Conservation (phyloP, 2,797 vertebrate species). For the Semaprochilodus insignis region DNA sequence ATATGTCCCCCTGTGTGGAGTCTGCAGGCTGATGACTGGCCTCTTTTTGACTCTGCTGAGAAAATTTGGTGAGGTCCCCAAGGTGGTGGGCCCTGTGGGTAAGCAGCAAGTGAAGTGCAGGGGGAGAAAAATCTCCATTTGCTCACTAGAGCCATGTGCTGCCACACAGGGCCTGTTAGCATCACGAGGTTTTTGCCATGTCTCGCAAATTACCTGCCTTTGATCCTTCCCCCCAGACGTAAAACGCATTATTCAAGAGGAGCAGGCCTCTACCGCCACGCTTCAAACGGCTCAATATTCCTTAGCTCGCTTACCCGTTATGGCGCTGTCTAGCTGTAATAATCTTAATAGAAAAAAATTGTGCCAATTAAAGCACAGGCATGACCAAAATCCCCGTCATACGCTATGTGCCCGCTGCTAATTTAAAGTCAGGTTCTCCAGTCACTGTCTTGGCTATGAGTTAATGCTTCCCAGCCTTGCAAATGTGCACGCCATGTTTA, state of each 20-base stretch:
- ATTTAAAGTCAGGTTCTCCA: constrained; percentile 28
- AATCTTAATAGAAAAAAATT: constrained; percentile 41
- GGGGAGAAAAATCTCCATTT: constrained; percentile 60
- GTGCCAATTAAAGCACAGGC: constrained; percentile 34
- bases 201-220: constrained; percentile 43
- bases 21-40: constrained; percentile 61
- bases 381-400: constrained; percentile 24
- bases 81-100: constrained; percentile 45
- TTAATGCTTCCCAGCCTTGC: constrained; percentile 33
- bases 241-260: constrained; percentile 51
- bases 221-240: constrained; percentile 40
- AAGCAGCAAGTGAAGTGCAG: constrained; percentile 48
- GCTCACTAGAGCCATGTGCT: constrained; percentile 32
- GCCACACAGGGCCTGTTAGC: constrained; percentile 52
- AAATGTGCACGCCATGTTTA: constrained; percentile 32
- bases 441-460: constrained; percentile 23
- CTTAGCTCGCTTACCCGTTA: constrained; percentile 42
- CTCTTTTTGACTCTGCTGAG: constrained; percentile 53
- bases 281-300: constrained; percentile 42
- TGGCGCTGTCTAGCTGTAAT: constrained; percentile 37
- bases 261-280: constrained; percentile 9
- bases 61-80: constrained; percentile 35
- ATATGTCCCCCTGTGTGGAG: constrained; percentile 64
- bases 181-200: constrained; percentile 46
- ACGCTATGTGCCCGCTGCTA: constrained; percentile 28